Base-by-base conservation (phyloP, 30 jellyfish, hydroid and myxozoan genomes). In the Turritopsis dohrnii region DNA sequence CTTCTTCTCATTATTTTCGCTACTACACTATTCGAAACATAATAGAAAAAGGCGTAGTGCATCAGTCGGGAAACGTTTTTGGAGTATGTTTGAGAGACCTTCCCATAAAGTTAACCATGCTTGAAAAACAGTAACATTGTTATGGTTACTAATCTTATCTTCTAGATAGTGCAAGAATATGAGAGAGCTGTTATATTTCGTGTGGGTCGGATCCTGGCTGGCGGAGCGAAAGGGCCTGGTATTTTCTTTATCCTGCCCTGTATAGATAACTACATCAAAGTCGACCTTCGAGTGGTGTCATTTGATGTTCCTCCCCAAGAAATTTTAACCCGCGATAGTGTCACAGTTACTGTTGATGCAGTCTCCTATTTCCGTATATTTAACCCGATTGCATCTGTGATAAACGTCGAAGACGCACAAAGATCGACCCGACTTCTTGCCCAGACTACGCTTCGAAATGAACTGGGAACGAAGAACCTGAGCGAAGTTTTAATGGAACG, bases 221-320 rank as follows among this genome's bases (percentile, higher is more conserved):
- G 98, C 1, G 98, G 94, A 54, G 98, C 98, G 1, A 84, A 81
- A 65, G 98, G 98, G 5, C 98, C 98, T 19, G 98, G 98, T 25
- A 93, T 93, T 81, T 93, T 93, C 89, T 93, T 93, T 80, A 82
- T 93, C 72, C 73, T 93, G 29, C 98, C 98, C 19, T 93, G 98
- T 72, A 86, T 93, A 41, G 98, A 93, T 72, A 88, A 93, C 88
- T 93, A 93, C 85, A 82, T 89, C 84, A 93, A 93, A 72, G 93
- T 88, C 22, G 98, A 93, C 66, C 87, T 88, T 85, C 90, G 98
- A 23, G 87, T 88, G 31, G 96, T 93, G 7, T 93, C 98, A 22
- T 93, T 93, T 53, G 98, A 93, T 85, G 98, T 93, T 22, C 98
- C 98, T 21, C 98, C 98, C 1, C 98, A 93, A 76, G 98, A 93